phyloP scores from a whole-genome alignment of 2,888 invertebrate species.

The Dendrolimus pini region DNA sequence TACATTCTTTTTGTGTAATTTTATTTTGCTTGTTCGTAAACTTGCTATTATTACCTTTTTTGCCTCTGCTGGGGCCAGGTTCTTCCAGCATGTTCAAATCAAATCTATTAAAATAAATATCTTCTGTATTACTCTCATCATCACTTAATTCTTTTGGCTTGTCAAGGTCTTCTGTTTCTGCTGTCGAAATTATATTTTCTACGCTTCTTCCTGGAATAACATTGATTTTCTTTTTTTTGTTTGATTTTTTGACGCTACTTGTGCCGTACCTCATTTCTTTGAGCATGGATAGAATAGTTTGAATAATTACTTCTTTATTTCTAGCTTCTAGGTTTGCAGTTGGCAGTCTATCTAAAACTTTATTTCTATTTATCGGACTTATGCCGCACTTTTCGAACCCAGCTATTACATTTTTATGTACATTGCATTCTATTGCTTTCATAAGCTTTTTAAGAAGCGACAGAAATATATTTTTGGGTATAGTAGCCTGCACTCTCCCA shows the following conservation, averaged over 20 bases:
- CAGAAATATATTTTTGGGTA: neutral
- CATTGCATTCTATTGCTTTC: conserved; percentile 3
- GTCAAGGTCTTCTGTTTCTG: neutral
- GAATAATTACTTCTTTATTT: conserved; percentile 5
- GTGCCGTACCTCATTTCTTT: conserved; percentile 7
- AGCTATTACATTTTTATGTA: conserved; percentile 1
- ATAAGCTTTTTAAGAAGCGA: too few species aligned
- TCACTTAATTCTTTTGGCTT: neutral
- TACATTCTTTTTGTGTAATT: too few species aligned
- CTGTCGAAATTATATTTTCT: conserved; percentile 4
- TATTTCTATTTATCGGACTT: conserved; percentile 2
- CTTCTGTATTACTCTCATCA: neutral
- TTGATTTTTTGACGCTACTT: neutral
- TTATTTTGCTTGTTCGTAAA: neutral
- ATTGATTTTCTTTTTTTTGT: conserved; percentile 9
- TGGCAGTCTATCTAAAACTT: conserved; percentile 4
- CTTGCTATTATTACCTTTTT: neutral
- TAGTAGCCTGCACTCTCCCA: neutral
- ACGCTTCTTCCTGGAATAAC: conserved; percentile 7
- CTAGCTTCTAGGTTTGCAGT: neutral
- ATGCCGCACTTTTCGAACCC: conserved; percentile 1
- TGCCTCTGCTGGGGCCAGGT: neutral
- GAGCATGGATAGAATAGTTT: conserved; percentile 4
- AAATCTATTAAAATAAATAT: neutral
- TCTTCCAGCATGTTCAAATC: neutral